Percentiles rank a stretch among this genome's conserved stretches.
phyloP scores from a whole-genome alignment of 2,888 invertebrate genomes.

The Oscheius myriophilus region DNA sequence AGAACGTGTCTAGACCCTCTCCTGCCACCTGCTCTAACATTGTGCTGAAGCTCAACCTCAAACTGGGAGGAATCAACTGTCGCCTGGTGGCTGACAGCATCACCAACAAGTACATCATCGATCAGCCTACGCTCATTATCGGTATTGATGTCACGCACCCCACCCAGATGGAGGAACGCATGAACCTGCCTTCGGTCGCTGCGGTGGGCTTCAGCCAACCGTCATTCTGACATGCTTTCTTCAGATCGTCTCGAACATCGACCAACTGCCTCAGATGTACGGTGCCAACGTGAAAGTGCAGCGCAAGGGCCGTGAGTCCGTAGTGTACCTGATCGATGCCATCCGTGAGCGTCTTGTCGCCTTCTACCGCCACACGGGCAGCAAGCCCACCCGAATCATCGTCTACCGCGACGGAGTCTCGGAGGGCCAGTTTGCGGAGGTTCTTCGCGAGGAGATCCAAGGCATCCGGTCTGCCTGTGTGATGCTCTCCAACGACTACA shows the following conservation, averaged over 20 bases:
- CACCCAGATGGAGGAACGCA: conserved; percentile 79
- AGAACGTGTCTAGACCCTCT: conserved; percentile 70
- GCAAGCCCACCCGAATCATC: conserved; percentile 66
- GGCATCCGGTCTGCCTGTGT: conserved; percentile 65
- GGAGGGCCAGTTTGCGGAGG: conserved; percentile 69
- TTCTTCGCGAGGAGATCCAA: conserved; percentile 66
- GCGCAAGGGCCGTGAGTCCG: conserved; percentile 72
- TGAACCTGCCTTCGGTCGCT: conserved; percentile 76
- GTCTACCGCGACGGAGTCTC: conserved; percentile 70
- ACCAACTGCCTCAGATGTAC: conserved; percentile 68
- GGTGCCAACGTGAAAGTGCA: conserved; percentile 82
- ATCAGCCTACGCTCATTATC: conserved; percentile 78
- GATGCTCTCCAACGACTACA: conserved; percentile 62
- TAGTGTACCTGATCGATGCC: conserved; percentile 66
- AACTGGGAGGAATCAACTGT: conserved; percentile 86
- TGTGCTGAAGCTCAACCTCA: conserved; percentile 75
- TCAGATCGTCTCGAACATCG: conserved; percentile 70
- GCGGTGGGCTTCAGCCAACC: conserved; percentile 77
- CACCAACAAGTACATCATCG: conserved; percentile 59
- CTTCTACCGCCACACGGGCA: conserved; percentile 58
- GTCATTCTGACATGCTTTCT: not conserved
- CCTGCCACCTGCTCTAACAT: conserved; percentile 75
- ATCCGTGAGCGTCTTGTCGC: conserved; percentile 62
- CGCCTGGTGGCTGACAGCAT: conserved; percentile 63
- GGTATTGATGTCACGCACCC: conserved; percentile 95